Base-by-base conservation (phyloP, 2,797 vertebrate species). In the Capromys pilorides region DNA sequence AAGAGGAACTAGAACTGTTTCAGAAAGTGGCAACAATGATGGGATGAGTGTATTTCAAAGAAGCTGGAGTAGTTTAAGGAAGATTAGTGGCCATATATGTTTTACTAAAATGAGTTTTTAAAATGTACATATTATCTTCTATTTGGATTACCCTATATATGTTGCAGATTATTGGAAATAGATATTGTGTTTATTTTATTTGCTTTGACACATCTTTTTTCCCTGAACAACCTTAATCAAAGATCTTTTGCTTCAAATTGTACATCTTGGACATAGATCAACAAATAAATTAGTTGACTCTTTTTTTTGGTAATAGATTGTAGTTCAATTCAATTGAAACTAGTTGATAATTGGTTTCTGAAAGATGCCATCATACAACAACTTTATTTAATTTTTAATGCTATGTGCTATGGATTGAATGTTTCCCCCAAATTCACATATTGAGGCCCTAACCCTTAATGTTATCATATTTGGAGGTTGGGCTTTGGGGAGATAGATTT, bases 301-400 rank as follows among this genome's bases (percentile, higher is more conserved):
- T n/a, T 62, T 66, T 61, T 69, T 78, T 54, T 54, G 14, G 21
- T 45, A 90, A 82, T 89, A 62, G 0, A 88, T 64, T 88, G 82
- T 4, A 82, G 33, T 84, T 84, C 26, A 73, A 12, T 26, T 90
- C 54, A 54, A 16, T 71, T 79, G 41, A 75, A 75, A 62, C 36
- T 2, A 82, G 71, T 84, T 64, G 24, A 24, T 26, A 33, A 75
- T 28, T 66, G 24, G 79, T 94, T 82, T 88, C 22, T n/a, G 54
- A 92, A 86, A 80, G 33, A 92, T 6, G 64, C 61, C 1, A 10
- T n/a, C 13, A 75, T 14, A 73, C 2, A 18, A 31, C 78, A 13
- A 11, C 45, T 88, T 73, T 75, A 2, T 83, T 92, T 86, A 6
- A 75, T 94, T 91, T 91, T 91, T 91, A 84, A 59, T 71, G 62